Percentiles rank a stretch among this genome's conserved stretches.
phyloP scores from a whole-genome alignment of 2,113 vertebrate species.

The Grus americana region DNA sequence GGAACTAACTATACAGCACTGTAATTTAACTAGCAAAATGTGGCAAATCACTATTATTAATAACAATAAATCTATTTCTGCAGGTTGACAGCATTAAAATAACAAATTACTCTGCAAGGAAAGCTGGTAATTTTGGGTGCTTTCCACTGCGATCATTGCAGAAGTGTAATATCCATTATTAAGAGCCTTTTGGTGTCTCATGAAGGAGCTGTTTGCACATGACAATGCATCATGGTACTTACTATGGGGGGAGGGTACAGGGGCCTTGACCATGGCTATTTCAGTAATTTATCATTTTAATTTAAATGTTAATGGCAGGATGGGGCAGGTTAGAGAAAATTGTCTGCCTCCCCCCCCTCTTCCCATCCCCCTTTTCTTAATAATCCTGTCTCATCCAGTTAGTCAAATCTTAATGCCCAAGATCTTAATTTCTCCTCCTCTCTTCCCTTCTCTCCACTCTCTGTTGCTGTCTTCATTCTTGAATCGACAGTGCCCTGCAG shows the following conservation, averaged over 20 bases:
- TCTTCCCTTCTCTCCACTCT: background rate
- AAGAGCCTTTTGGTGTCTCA: slow-evolving; percentile 63
- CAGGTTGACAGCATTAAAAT: slow-evolving; percentile 73
- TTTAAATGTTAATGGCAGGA: slow-evolving; percentile 54
- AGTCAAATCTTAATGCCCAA: background rate
- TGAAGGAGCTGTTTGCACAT: slow-evolving; percentile 55
- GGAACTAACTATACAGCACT: slow-evolving; percentile 71
- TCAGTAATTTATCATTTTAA: slow-evolving; percentile 43
- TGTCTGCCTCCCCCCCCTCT: background rate
- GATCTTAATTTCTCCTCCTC: background rate
- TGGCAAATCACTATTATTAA: slow-evolving; percentile 75
- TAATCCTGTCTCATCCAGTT: slow-evolving; percentile 28
- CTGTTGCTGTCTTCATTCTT: background rate
- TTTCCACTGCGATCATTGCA: slow-evolving; percentile 60
- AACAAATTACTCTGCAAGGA: slow-evolving; percentile 70
- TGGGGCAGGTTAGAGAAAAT: background rate
- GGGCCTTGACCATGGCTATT: slow-evolving; percentile 18
- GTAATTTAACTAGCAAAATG: slow-evolving; percentile 75
- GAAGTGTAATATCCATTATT: slow-evolving; percentile 73
- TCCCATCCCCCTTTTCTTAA: background rate
- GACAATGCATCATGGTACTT: slow-evolving; percentile 38
- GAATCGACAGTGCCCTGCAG: background rate
- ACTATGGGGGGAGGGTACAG: background rate
- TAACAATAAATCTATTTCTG: slow-evolving; percentile 73
- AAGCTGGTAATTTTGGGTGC: slow-evolving; percentile 63